Evolutionary conservation across 2,797 vertebrate genomes (phyloP).

Genomic region (Xerus rutilus): DNA sequence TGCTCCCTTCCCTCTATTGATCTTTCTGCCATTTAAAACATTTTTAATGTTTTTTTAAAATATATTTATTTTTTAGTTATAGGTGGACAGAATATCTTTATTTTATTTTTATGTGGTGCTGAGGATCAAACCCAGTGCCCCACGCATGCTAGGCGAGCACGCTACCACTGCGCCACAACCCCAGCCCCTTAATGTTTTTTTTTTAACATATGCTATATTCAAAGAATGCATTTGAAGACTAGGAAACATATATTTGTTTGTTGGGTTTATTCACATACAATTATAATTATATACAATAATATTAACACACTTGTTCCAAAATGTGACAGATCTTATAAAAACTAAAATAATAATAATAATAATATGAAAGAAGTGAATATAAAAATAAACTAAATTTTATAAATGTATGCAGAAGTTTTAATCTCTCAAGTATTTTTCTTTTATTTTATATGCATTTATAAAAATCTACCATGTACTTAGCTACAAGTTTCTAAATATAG

Average conservation of each 20-base stretch:
- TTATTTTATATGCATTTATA: not conserved
- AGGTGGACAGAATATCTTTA: no score
- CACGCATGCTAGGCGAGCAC: no score
- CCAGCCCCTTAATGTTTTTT: no score
- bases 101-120: no score
- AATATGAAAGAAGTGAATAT: not conserved
- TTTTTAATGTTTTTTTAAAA: no score
- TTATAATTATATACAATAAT: not conserved
- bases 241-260: not conserved
- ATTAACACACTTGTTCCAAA: not conserved
- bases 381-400: slow-evolving; percentile 46
- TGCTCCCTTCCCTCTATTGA: no score
- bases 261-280: not conserved
- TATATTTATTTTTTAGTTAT: no score
- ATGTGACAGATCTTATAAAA: slow-evolving; percentile 3
- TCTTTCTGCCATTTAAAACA: no score
- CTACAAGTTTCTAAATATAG: slow-evolving; percentile 3
- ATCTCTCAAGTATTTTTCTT: not conserved
- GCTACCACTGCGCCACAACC: no score
- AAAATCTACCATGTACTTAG: not conserved
- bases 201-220: not conserved
- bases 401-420: slow-evolving; percentile 40
- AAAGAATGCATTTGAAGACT: not conserved
- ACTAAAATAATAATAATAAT: not conserved
- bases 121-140: no score